Evolutionary conservation across 1,140 invertebrate genomes (phyloP), one percentile per base, ranked within the genome.

Genomic region (Protaetia brevitarsis): DNA sequence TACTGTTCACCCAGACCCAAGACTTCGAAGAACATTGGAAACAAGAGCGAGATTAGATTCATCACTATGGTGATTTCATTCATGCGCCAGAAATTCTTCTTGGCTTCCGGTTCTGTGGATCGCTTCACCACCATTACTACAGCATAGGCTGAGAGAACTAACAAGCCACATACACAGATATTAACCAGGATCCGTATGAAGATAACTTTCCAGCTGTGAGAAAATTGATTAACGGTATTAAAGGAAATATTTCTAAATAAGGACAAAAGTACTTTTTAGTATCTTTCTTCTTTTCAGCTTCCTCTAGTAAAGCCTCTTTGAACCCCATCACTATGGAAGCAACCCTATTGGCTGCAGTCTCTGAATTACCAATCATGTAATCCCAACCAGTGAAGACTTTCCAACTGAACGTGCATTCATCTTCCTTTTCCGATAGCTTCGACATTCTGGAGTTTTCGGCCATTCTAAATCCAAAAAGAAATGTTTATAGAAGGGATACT

Each of bases 381-480:
- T 98, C 96, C 97, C 96, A 98, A 2, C 94, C 94, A 4, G 94
- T 96, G 77, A 97, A 97, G 1, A 98, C 80, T 80, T 96, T 97
- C 96, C 96, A 98, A 0, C 93, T 93, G 76, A 98, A 99, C 29
- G 92, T 87, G 73, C 92, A 98, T 79, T 98, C 94, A 77, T 98
- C 96, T 72, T 97, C 94, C 76, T 98, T 97, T 78, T 96, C 93
- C 0, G 93, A 94, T 66, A 97, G 77, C 81, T 97, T 97, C 57
- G 93, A 95, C 84, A 93, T 89, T 66, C 94, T 82, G 0, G 95
- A 94, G 81, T 98, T 99, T 76, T 93, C 86, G 1, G 96, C 96
- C 96, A 99, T 98, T 84, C 95, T 96, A 74, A n/a, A n/a, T n/a
- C n/a, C n/a, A n/a, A n/a, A 63, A 79, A 69, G 34, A 66, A 56